Evolutionary conservation across 2,113 vertebrate species (phyloP), one percentile per base, ranked within the genome.

Genomic region (Hemiscyllium ocellatum): DNA sequence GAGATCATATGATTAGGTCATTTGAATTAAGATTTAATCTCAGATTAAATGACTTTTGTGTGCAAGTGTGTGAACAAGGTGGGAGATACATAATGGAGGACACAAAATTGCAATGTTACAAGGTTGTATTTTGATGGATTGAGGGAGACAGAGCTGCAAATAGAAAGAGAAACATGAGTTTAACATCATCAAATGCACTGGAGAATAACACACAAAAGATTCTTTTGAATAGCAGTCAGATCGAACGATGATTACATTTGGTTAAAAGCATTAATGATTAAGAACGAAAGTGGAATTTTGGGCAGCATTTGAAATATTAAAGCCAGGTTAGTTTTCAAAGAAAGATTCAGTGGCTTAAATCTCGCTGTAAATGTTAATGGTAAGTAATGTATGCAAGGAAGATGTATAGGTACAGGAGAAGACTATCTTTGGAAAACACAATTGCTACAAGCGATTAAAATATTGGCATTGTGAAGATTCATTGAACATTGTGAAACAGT

Each of bases 391-490:
- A 95, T 52, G 47, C 72, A 95, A 50, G 69, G 52, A 95, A 26
- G 70, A 95, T 33, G n/a, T 33, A 52, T 52, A 12, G 13, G 42
- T 52, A 52, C 22, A 33, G 94, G 19, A 70, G 68, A 22, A 10
- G 0, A 72, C 24, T 52, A 72, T 95, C 68, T 95, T 70, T 95
- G 68, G 69, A 70, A 69, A 95, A 6, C 24, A 52, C 72, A 95
- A 95, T 95, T 95, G 69, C 69, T 52, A 72, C 52, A 76, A 95
- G 68, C 68, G 52, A 95, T 95, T 95, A 95, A 72, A 95, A 47
- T 95, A 69, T 52, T 95, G 69, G 24, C 94, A 95, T 95, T 76
- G 72, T 95, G 47, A 95, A 95, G 94, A 95, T 95, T 72, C 68
- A 95, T 95, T 69, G 26, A 47, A 95, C 52, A 72, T 52, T 72